Evolutionary conservation across 2,888 invertebrate species (phyloP).

Genomic region (Cordilura impudica): DNA sequence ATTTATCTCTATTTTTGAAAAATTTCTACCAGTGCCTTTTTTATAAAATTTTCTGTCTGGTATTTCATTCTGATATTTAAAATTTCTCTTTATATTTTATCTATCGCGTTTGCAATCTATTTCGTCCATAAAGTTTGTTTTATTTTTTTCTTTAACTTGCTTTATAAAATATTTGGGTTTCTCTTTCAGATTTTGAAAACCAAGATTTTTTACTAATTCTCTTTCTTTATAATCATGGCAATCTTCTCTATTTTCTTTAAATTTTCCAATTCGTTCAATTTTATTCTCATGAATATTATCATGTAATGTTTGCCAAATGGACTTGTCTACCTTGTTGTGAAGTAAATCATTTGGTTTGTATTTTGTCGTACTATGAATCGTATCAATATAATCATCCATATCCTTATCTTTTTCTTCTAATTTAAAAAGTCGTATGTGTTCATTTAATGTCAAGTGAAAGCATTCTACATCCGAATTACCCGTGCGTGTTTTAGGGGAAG

Average conservation of each 20-base stretch:
- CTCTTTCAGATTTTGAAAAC: conserved; percentile 50
- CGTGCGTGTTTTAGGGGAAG: neutral
- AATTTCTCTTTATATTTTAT: conserved; percentile 44
- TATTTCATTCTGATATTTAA: conserved; percentile 49
- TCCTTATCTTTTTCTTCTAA: conserved; percentile 27
- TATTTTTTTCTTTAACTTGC: conserved; percentile 41
- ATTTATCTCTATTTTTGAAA: too few relatives aligned
- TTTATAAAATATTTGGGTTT: conserved; percentile 48
- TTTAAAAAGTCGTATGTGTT: conserved; percentile 50
- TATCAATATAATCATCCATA: conserved; percentile 47
- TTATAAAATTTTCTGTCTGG: conserved; percentile 34
- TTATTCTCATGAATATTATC: conserved; percentile 15
- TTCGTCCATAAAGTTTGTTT: conserved; percentile 46
- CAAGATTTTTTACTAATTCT: conserved; percentile 51
- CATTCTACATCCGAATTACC: conserved; percentile 2
- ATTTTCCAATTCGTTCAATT: conserved; percentile 3
- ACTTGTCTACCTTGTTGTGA: too few relatives aligned
- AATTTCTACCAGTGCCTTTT: conserved; percentile 42
- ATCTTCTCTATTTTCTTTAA: conserved; percentile 17
- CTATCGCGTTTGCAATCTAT: conserved; percentile 48
- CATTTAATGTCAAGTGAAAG: conserved; percentile 51
- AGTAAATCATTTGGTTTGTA: conserved; percentile 52
- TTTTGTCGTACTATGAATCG: conserved; percentile 48
- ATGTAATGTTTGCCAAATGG: conserved; percentile 29
- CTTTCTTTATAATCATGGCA: conserved; percentile 11